phyloP scores from a whole-genome alignment of 2,888 invertebrate genomes.

The Carabus problematicus region DNA sequence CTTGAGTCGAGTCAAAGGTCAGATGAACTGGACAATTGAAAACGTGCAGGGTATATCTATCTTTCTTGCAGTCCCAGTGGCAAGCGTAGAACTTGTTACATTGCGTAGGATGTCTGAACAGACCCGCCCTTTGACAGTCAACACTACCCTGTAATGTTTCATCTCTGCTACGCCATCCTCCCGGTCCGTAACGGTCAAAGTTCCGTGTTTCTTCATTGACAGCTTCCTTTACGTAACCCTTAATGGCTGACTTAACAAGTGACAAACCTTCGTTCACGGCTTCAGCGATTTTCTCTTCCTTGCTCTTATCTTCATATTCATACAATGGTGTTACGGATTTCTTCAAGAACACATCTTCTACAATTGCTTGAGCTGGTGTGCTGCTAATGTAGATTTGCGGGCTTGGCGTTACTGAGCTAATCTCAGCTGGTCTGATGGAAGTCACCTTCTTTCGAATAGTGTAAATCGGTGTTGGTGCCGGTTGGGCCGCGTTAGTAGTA shows the following conservation, averaged over 20 bases:
- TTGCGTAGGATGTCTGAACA: slow-evolving; percentile 75
- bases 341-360: slow-evolving; percentile 44
- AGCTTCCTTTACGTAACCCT: slow-evolving; percentile 52
- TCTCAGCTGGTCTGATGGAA: slow-evolving; percentile 43
- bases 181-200: slow-evolving; percentile 69
- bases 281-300: slow-evolving; percentile 48
- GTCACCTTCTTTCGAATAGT: slow-evolving; percentile 47
- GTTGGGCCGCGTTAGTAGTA: slow-evolving; percentile 43
- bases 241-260: slow-evolving; percentile 53
- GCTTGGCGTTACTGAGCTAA: neutral
- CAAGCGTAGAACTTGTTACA: slow-evolving; percentile 86
- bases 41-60: slow-evolving; percentile 75
- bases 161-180: slow-evolving; percentile 66
- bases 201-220: slow-evolving; percentile 57
- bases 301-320: slow-evolving; percentile 20
- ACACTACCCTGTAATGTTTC: slow-evolving; percentile 68
- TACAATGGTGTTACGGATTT: slow-evolving; percentile 18
- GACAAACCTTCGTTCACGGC: slow-evolving; percentile 52
- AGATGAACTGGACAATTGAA: slow-evolving; percentile 82
- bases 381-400: slow-evolving; percentile 33
- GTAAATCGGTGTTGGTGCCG: slow-evolving; percentile 44
- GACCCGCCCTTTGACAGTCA: slow-evolving; percentile 68
- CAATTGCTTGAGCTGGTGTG: slow-evolving; percentile 37
- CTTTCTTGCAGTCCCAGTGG: slow-evolving; percentile 79
- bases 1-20: slow-evolving; percentile 75